Evolutionary conservation across 2,797 vertebrate genomes (phyloP).

Genomic region (Dallia pectoralis): DNA sequence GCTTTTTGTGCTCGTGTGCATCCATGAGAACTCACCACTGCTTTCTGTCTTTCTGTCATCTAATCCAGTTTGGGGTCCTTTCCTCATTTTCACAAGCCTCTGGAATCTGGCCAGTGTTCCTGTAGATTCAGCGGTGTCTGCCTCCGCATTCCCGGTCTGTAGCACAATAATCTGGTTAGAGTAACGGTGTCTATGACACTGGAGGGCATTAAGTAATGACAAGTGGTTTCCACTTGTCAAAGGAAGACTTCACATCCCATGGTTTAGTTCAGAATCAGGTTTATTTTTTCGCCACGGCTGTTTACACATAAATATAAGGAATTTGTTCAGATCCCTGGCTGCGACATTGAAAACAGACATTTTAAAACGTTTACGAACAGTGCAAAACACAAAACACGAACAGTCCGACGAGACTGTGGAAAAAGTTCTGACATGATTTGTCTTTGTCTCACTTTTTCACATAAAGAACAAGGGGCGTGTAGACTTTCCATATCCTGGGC

Average conservation of each 20-base stretch:
- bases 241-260: background rate
- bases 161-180: background rate
- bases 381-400: too few species aligned
- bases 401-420: too few species aligned
- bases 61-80: constrained; percentile 43
- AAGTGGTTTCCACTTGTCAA: background rate
- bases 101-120: constrained; percentile 80
- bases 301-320: too few species aligned
- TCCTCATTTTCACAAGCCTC: constrained; percentile 77
- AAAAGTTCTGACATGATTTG: too few species aligned
- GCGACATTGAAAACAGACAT: too few species aligned
- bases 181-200: background rate
- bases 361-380: too few species aligned
- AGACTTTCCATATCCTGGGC: too few species aligned
- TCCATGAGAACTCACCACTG: constrained; percentile 38
- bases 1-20: background rate
- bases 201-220: constrained; percentile 9
- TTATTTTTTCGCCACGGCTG: too few species aligned
- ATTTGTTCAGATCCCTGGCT: too few species aligned
- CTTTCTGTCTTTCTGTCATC: constrained; percentile 61
- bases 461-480: too few species aligned
- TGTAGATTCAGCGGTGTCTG: constrained; percentile 61
- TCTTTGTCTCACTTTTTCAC: too few species aligned
- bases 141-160: constrained; percentile 62
- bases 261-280: constrained; percentile 12